Evolutionary conservation across 92 coral and sea anemone genomes (phyloP), one percentile per base, ranked within the genome.

Genomic region (Zoanthus solanderi): DNA sequence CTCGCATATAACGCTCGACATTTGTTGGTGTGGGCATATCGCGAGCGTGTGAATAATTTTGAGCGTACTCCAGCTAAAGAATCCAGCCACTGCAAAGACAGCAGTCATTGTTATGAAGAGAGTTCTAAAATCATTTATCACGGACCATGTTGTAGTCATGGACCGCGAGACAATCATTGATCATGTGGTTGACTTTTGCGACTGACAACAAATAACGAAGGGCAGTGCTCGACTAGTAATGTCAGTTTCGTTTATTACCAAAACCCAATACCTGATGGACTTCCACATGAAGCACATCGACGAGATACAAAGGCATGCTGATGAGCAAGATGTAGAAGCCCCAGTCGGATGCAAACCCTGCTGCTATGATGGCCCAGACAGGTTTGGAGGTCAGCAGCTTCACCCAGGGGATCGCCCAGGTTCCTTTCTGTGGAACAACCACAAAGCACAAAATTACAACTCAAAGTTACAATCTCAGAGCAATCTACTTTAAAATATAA

Each of bases 281-380:
- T 37, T 96, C 96, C 31, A 97, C 89, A 53, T 95, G 78, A 54
- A 93, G 90, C 29, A 97, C 95, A 69, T 97, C 99, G 42, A 97
- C 80, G 45, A 97, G 94, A 72, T 92, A 97, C 58, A 78, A 88
- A 3, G 99, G 99, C 86, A 97, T 92, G 32, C 98, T 92, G 42
- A 97, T 97, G 5, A 97, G 97, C 72, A 97, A 84, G 34, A 94
- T 92, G 67, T 97, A 97, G 80, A 97, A 95, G 0, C 98, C 95
- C 99, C 99, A 97, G 84, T 97, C 99, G 61, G 94, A 79, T 3
- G 97, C 93, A 80, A 97, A 95, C 73, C 94, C 94, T 3, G 97
- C 99, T 15, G 96, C 95, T 12, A 95, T 83, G 71, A 95, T 95
- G 71, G 93, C 96, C 96, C 93, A 95, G 42, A 94, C 98, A 3